These are phyloP conservation scores for Gambusia affinis DNA, from an alignment of 2,113 vertebrate species.

Conservation along the genomic window DNA sequence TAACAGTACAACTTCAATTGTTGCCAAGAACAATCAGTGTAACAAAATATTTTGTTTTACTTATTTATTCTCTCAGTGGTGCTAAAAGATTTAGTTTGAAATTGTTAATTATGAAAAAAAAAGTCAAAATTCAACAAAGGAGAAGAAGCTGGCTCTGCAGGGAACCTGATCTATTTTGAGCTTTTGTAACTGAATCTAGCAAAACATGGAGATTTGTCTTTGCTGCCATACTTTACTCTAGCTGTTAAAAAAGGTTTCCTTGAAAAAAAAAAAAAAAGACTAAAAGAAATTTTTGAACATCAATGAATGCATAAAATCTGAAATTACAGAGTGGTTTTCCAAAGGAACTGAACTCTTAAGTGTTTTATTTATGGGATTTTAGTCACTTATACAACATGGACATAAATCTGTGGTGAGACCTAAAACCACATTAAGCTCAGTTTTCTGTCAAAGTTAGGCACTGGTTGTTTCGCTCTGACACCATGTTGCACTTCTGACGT, in stretches of 20 bases:
- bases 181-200: constrained; percentile 47
- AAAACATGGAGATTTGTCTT: constrained; percentile 17
- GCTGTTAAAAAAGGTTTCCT: background rate
- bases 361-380: background rate
- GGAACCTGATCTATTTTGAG: constrained; percentile 20
- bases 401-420: background rate
- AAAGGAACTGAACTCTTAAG: background rate
- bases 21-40: constrained; percentile 21
- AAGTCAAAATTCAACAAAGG: constrained; percentile 4
- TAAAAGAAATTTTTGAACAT: background rate
- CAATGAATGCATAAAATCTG: background rate
- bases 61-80: constrained; percentile 8
- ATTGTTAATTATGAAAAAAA: constrained; percentile 11
- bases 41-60: constrained; percentile 28
- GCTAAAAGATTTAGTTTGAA: constrained; percentile 29
- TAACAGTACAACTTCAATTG: background rate
- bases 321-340: background rate
- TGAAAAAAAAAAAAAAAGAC: background rate
- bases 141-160: background rate
- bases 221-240: background rate
- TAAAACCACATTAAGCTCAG: background rate
- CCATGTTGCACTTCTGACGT: background rate
- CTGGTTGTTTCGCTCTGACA: background rate
- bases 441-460: background rate
- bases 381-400: background rate